Conservation (phyloP, 2,113 vertebrate species). For the Oreotrochilus melanogaster region DNA sequence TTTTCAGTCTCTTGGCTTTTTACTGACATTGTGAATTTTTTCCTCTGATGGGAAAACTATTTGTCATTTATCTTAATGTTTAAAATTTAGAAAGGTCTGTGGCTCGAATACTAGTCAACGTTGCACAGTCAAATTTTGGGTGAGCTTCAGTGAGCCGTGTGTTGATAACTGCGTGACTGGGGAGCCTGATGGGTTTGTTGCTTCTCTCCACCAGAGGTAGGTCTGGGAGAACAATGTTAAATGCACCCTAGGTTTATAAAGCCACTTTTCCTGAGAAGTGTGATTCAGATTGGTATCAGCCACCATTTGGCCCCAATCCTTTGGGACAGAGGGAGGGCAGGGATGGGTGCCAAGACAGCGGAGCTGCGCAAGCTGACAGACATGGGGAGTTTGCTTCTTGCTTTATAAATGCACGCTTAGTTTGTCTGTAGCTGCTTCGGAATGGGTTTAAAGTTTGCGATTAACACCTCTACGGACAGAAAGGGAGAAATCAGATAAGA, state of each 20-base stretch:
- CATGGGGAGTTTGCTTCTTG: background rate
- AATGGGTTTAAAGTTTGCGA: background rate
- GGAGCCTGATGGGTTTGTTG: background rate
- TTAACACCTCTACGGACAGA: background rate
- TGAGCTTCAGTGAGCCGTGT: background rate
- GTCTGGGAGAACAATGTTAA: background rate
- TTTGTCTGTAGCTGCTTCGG: background rate
- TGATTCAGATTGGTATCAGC: background rate
- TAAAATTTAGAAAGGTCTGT: background rate
- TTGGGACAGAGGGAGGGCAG: background rate
- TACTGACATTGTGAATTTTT: background rate
- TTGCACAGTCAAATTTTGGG: background rate
- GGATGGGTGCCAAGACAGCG: rapidly evolving
- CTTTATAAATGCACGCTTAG: background rate
- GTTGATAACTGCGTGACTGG: background rate
- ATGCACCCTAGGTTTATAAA: background rate
- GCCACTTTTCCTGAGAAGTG: background rate
- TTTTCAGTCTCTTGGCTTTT: background rate
- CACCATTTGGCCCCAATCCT: background rate
- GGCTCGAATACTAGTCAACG: background rate
- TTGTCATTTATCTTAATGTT: background rate
- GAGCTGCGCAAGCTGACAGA: background rate
- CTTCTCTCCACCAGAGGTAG: background rate
- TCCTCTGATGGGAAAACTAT: background rate
- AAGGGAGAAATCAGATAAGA: background rate